These are phyloP conservation scores for Neodiprion pinetum DNA, from an alignment of 1,140 invertebrate genomes.

Conservation along the genomic window DNA sequence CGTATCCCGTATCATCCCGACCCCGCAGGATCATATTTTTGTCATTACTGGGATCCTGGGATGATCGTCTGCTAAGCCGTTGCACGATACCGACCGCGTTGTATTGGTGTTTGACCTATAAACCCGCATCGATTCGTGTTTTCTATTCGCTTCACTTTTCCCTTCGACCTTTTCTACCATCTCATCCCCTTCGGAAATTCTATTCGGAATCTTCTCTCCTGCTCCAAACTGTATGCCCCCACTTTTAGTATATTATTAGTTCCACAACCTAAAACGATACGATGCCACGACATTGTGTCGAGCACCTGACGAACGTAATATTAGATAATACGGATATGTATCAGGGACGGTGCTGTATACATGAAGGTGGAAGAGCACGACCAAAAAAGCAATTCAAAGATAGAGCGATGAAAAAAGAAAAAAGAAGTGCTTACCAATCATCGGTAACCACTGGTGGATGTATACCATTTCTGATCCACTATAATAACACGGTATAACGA, in stretches of 20 bases:
- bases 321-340: too few species aligned
- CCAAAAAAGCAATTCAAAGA: too few species aligned
- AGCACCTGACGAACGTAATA: background rate
- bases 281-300: background rate
- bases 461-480: background rate
- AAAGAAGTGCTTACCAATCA: background rate
- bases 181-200: background rate
- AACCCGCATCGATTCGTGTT: background rate
- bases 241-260: background rate
- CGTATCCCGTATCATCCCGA: background rate
- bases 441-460: background rate
- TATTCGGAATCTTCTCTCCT: background rate
- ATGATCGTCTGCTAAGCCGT: constrained; percentile 8
- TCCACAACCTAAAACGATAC: background rate
- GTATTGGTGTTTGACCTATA: constrained; percentile 3
- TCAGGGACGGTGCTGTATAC: too few species aligned
- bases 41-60: constrained; percentile 14
- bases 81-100: background rate
- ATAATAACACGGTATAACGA: constrained; percentile 7
- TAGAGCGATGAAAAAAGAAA: background rate
- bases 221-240: background rate
- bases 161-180: constrained; percentile 24
- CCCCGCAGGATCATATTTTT: constrained; percentile 15
- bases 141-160: constrained; percentile 1
- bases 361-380: too few species aligned